Percentiles rank a stretch among this genome's conserved stretches.
Evolutionary conservation across 2,888 invertebrate genomes (phyloP).

Genomic region (Oeneis ivallda): DNA sequence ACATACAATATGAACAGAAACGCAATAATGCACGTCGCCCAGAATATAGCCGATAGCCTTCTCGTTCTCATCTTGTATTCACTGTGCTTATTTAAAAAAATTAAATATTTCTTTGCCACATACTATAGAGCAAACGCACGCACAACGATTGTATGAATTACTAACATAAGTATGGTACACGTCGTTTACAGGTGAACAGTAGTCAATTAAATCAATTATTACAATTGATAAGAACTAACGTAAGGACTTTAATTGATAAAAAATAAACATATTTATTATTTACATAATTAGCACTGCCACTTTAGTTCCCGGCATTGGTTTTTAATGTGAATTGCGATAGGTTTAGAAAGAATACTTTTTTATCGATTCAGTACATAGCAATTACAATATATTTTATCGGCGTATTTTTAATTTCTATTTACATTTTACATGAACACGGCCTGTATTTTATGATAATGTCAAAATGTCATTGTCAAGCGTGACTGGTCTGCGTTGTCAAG

Average conservation of each 20-base stretch:
- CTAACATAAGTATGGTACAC: neutral
- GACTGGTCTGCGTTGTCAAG: neutral
- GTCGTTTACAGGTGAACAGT: conserved; percentile 1
- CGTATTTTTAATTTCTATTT: conserved; percentile 14
- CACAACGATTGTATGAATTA: neutral
- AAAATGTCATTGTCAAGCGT: neutral
- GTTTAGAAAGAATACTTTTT: neutral
- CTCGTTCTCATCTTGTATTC: conserved; percentile 78
- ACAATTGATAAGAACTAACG: conserved; percentile 21
- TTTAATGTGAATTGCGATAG: neutral
- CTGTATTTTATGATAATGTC: neutral
- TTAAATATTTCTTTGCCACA: neutral
- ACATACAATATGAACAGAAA: conserved; percentile 85
- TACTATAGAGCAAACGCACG: neutral
- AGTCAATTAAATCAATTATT: conserved; percentile 12
- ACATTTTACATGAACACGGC: neutral
- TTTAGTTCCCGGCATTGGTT: neutral
- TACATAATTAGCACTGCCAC: conserved; percentile 2
- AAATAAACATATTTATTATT: conserved; percentile 13
- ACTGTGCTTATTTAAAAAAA: neutral
- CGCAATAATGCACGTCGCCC: conserved; percentile 82
- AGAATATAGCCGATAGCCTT: conserved; percentile 81
- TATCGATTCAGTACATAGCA: neutral
- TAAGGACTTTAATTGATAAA: conserved; percentile 4
- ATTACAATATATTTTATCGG: conserved; percentile 1